Base-by-base conservation (phyloP, 2,888 invertebrate genomes). In the Drosophila subquinaria region DNA sequence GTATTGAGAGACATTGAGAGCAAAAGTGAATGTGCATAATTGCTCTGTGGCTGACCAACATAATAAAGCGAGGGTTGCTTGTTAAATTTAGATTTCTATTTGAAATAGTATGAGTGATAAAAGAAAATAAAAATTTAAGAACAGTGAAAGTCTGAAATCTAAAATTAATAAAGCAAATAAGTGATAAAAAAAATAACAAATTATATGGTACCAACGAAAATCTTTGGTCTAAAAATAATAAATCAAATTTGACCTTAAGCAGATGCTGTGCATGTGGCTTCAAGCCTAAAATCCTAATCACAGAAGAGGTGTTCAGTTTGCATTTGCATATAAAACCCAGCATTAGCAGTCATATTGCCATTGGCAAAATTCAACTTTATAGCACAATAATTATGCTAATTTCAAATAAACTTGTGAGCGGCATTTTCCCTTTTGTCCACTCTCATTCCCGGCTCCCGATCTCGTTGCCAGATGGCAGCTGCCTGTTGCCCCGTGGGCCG, bases 331-430 rank as follows among this genome's bases (percentile, higher is more conserved):
- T 66, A 47, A 67, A 62, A 55, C 48, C 30, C 30, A 65, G 59
- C 55, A 68, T 84, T 84, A 75, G 79, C 73, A 79, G 69, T 65
- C 70, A 69, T 67, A 74, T 73, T 62, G 79, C 88, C 82, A 57
- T 40, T 66, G 73, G 82, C 85, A 59, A 73, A 71, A 65, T 61
- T 63, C 82, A 76, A 79, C 85, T 85, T 88, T 83, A 69, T 82
- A 65, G 74, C 82, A 85, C 80, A 85, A 85, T 88, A 85, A 85
- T 85, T 85, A 85, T 85, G 88, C 88, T 85, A 88, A 85, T 85
- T 85, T 76, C 36, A 55, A 52, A 57, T 36, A 88, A 84, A 84
- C 86, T 84, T 84, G 50, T 68, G 72, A 61, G 61, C 69, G 61
- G 53, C 30, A 38, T 42, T n/a, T 10, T n/a, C 3, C 35, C 38